Evolutionary conservation across 2,888 invertebrate genomes (phyloP).

Genomic region (Scotopteryx bipunctaria): DNA sequence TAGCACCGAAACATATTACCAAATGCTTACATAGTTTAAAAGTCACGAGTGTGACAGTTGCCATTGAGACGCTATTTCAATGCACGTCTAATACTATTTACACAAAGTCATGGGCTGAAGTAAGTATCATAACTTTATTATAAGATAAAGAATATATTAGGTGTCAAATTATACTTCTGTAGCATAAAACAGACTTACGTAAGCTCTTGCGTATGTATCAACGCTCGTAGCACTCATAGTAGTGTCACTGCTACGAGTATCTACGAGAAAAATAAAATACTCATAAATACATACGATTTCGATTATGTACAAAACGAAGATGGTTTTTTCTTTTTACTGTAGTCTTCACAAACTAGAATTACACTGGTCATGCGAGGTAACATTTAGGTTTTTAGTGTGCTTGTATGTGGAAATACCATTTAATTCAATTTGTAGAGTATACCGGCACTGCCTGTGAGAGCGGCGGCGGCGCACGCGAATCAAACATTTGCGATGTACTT

Average conservation of each 20-base stretch:
- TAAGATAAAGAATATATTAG: neutral
- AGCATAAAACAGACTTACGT: too few species aligned
- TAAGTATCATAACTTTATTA: too few species aligned
- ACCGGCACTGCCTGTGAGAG: neutral
- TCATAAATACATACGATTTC: neutral
- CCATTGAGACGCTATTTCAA: too few species aligned
- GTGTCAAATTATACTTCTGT: too few species aligned
- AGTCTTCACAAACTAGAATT: conserved; percentile 7
- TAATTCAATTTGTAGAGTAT: conserved; percentile 27
- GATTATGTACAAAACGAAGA: neutral
- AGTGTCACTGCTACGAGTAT: too few species aligned
- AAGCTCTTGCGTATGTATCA: too few species aligned
- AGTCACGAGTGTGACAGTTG: too few species aligned
- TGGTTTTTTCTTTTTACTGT: neutral
- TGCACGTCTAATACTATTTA: too few species aligned
- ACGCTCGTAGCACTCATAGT: too few species aligned
- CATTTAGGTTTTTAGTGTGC: conserved; percentile 17
- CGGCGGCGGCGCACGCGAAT: conserved; percentile 23
- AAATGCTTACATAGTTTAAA: neutral
- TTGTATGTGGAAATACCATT: conserved; percentile 20
- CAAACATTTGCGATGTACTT: conserved; percentile 21
- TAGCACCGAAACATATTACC: neutral
- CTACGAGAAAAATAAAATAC: neutral
- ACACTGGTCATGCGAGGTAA: conserved; percentile 19
- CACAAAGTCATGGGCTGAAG: too few species aligned